Evolutionary conservation across 1,140 invertebrate genomes (phyloP).

Genomic region (Brachionus asplanchnoidis): DNA sequence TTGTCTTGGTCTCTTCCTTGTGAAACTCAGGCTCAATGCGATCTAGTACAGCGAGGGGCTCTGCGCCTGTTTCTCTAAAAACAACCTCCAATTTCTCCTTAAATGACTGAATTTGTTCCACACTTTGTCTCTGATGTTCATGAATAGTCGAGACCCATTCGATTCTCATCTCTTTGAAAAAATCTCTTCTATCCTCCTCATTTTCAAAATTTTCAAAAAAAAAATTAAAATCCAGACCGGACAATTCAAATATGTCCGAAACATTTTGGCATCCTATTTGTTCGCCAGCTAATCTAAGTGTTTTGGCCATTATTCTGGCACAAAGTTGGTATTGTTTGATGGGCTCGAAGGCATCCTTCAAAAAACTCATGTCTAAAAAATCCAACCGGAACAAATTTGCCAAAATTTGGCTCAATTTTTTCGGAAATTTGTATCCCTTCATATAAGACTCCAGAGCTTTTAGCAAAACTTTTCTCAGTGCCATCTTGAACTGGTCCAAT

Average conservation of each 20-base stretch:
- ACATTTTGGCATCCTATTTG: neutral
- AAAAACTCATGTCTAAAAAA: slow-evolving; percentile 16
- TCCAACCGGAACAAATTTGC: slow-evolving; percentile 12
- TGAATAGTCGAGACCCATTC: neutral
- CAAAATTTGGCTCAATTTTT: slow-evolving; percentile 31
- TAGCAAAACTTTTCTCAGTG: neutral
- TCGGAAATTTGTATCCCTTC: neutral
- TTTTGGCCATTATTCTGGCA: neutral
- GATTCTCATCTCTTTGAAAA: slow-evolving; percentile 5
- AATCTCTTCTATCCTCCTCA: neutral
- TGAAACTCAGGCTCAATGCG: slow-evolving; percentile 2
- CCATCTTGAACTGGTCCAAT: neutral
- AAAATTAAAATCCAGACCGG: neutral
- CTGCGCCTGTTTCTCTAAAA: neutral
- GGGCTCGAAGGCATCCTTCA: slow-evolving; percentile 16
- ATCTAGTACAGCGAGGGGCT: neutral
- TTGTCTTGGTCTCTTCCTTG: neutral
- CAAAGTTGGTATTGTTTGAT: slow-evolving; percentile 14
- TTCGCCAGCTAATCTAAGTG: neutral
- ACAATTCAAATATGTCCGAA: neutral
- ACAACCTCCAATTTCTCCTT: slow-evolving; percentile 1
- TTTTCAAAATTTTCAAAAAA: slow-evolving; percentile 36
- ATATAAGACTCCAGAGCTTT: neutral
- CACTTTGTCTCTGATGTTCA: neutral
- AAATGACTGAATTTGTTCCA: neutral